Evolutionary conservation across 2,113 vertebrate species (phyloP), one percentile per base, ranked within the genome.

Genomic region (Plecturocebus donacophilus): DNA sequence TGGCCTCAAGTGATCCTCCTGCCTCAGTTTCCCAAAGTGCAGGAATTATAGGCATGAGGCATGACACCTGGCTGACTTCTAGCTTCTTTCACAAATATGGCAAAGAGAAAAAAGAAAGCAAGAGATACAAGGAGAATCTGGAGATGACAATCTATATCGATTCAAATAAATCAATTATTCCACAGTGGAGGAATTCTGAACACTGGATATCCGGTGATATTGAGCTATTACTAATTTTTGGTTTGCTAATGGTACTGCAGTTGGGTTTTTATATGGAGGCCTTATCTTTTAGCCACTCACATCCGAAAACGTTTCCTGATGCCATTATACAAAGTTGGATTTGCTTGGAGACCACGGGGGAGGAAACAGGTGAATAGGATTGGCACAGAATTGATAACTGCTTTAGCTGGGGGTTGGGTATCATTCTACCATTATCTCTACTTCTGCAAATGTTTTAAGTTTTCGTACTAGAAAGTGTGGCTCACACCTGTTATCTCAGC

Each of bases 291-390:
- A 14, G 84, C 16, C 21, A 47, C 6, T 58, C 56, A 70, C 2
- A n/a, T 1, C 14, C 76, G 12, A 47, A 52, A 56, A 27, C 0
- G 9, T 40, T 27, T 64, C 12, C 71, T 35, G 70, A 66, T 0
- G 42, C 35, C 32, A 32, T 9, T 17, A 27, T 0, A 10, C 13
- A 4, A 2, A 0, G 30, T 23, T 80, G 58, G 70, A 40, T 68
- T 58, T 23, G 77, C 56, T 16, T 23, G 25, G 16, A n/a, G 30
- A 19, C 5, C 64, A 3, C 5, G 75, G 45, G 38, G 21, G 68
- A 42, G 35, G 25, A 27, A 3, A 21, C 4, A 54, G 64, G 76
- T 23, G 84, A 76, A 38, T 7, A 8, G 8, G 40, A 35, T 2
- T 2, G 77, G 87, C 68, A 20, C 32, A 1, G 47, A 40, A 70